A percentile compares a stretch with the other conserved stretches of the same genome.
Evolutionary conservation across 1,140 invertebrate species (phyloP).

Genomic region (Magallana angulata): DNA sequence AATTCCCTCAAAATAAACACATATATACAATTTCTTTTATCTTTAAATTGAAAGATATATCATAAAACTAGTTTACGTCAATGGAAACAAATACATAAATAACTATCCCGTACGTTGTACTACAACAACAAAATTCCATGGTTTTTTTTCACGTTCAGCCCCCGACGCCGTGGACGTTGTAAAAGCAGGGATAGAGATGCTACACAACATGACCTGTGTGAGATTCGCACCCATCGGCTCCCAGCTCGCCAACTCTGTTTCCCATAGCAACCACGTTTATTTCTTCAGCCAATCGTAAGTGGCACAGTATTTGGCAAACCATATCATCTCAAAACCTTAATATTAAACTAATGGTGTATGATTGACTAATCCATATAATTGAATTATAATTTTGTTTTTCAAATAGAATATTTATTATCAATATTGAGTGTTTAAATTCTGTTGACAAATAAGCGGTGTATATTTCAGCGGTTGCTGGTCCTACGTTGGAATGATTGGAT

Average conservation of each 20-base stretch:
- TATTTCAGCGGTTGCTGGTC: constrained; percentile 10
- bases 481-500: constrained; percentile 16
- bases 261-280: neutral
- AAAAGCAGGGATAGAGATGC: neutral
- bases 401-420: neutral
- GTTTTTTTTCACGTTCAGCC: neutral
- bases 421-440: neutral
- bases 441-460: too few species aligned
- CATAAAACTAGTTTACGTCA: too few species aligned
- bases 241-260: neutral
- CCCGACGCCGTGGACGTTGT: neutral
- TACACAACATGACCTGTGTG: constrained; percentile 4
- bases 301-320: neutral
- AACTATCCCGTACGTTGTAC: too few species aligned
- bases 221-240: neutral
- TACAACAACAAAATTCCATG: neutral
- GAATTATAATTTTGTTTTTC: neutral
- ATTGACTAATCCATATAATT: neutral
- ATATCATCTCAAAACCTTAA: neutral
- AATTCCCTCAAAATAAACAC: too few species aligned
- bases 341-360: neutral
- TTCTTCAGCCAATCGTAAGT: neutral
- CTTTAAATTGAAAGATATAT: too few species aligned
- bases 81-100: too few species aligned
- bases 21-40: too few species aligned